Evolutionary conservation across 2,113 vertebrate genomes (phyloP), one percentile per base, ranked within the genome.

Genomic region (Catagonus wagneri): DNA sequence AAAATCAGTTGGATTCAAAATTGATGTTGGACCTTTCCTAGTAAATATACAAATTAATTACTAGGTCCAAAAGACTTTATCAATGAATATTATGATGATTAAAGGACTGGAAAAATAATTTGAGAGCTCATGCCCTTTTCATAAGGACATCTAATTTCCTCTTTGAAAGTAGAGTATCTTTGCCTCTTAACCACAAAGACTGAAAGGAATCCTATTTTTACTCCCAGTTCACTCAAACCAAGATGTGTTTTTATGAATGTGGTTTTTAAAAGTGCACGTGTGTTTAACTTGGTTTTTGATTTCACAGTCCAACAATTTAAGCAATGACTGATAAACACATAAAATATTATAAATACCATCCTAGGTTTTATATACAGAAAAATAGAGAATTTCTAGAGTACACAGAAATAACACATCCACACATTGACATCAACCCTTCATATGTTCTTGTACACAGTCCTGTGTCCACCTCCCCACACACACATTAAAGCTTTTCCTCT

Each of bases 101-200:
- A 93, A 91, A 71, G 16, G 14, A 63, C 12, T 71, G 52, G 32
- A 88, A 89, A 94, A 79, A 72, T 93, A 60, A 66, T n/a, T 63
- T 87, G 36, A 36, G 11, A 56, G 63, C 61, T 54, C n/a, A 36
- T 72, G 11, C 4, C 11, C 13, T 87, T 96, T 87, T 72, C 9
- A 66, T 66, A 87, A 75, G 32, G 54, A 60, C 25, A 76, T 68
- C 25, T n/a, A 34, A 93, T 95, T 87, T 88, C 75, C 27, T 72
- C 50, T 68, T 79, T 95, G 36, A 10, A 52, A 96, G 5, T 52
- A 74, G 25, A 78, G 5, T 79, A 3, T 87, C 29, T 86, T 93
- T 83, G 76, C 27, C 14, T 83, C n/a, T 34, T n/a, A 69, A 61
- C n/a, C 58, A 84, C 20, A 78, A 83, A 80, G 4, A 6, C 7